Conservation (phyloP, 35 echinoderm and acorn worm genomes). For the Anneissia japonica region DNA sequence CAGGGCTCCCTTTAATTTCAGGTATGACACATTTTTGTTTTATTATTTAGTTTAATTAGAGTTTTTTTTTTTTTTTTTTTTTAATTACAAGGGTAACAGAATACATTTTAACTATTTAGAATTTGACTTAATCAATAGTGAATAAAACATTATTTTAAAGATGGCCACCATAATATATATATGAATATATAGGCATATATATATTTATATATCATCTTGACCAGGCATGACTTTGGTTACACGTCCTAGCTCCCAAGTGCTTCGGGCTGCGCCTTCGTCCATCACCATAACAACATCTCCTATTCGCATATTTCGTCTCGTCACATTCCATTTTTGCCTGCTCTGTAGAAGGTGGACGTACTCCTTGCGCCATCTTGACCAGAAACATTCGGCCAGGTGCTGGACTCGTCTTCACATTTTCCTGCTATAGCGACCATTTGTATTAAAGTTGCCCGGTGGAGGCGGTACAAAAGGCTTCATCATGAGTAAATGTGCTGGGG, state of each 20-base stretch:
- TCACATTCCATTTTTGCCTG: conserved; percentile 30
- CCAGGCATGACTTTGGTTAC: conserved; percentile 11
- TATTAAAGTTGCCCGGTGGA: neutral
- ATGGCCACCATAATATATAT: too few relatives aligned
- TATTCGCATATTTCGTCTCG: conserved; percentile 11
- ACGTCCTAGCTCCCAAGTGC: conserved; percentile 10
- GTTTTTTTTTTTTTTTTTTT: too few relatives aligned
- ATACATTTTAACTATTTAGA: too few relatives aligned
- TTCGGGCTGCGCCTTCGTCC: conserved; percentile 19
- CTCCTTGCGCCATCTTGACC: conserved; percentile 28
- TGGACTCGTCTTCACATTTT: neutral
- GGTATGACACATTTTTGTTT: too few relatives aligned
- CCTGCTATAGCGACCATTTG: neutral
- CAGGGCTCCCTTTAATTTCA: too few relatives aligned
- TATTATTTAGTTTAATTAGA: too few relatives aligned
- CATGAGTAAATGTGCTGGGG: neutral
- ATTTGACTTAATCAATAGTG: too few relatives aligned
- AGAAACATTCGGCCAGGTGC: neutral
- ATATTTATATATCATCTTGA: conserved; percentile 22
- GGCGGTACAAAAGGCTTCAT: neutral
- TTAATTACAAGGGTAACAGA: too few relatives aligned
- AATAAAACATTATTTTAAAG: too few relatives aligned
- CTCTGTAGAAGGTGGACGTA: conserved; percentile 41
- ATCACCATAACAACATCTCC: conserved; percentile 41
- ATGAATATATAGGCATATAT: too few relatives aligned